These are phyloP conservation scores for Raja brachyura DNA, from an alignment of 2,113 vertebrate species.

Conservation along the genomic window DNA sequence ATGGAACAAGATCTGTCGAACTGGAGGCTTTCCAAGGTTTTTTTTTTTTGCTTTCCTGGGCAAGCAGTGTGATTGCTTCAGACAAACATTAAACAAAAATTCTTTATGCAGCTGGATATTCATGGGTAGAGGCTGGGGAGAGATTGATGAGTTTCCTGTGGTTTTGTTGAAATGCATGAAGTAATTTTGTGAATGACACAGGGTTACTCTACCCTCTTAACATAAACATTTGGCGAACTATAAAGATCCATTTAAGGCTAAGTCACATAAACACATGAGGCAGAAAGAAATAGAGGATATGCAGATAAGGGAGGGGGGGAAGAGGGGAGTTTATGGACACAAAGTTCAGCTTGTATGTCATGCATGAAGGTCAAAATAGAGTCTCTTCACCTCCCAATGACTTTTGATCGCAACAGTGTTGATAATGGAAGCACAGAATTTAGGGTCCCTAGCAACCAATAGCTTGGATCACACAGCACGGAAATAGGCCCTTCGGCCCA, in stretches of 20 bases:
- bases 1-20: neutral
- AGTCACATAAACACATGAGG: neutral
- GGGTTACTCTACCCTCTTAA: neutral
- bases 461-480: neutral
- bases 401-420: neutral
- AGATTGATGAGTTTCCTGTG: neutral
- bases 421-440: neutral
- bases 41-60: neutral
- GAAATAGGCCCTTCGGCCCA: too few species aligned
- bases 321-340: too few species aligned
- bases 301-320: too few species aligned
- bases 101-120: neutral
- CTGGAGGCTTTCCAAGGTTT: neutral
- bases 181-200: slow-evolving; percentile 1
- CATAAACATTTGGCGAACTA: neutral
- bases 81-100: neutral
- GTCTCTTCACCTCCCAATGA: neutral
- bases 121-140: neutral
- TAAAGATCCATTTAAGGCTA: neutral
- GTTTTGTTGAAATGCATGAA: neutral
- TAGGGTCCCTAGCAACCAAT: neutral
- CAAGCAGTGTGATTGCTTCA: neutral
- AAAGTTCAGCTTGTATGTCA: neutral
- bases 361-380: neutral
- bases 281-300: neutral